These are phyloP conservation scores for Charanyca ferruginea DNA, from an alignment of 2,888 invertebrate species.

Conservation along the genomic window DNA sequence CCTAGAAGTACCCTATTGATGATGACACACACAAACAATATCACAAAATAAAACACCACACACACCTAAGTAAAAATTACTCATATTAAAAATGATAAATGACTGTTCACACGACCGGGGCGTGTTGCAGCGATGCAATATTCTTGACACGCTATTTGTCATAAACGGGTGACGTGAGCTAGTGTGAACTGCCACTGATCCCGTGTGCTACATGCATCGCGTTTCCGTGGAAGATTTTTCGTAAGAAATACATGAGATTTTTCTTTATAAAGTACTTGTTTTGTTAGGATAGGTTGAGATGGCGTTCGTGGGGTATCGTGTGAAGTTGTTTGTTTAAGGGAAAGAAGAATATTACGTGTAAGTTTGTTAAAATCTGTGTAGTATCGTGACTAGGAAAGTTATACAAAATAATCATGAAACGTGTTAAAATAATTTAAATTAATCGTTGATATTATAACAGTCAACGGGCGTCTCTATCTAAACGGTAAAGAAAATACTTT, in stretches of 20 bases:
- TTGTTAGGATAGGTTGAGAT: slow-evolving; percentile 10
- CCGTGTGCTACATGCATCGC: slow-evolving; percentile 56
- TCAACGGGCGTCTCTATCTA: too few species aligned
- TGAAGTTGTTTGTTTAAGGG: neutral
- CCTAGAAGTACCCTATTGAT: too few species aligned
- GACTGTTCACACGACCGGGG: slow-evolving; percentile 46
- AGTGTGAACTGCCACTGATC: slow-evolving; percentile 50
- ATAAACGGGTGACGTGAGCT: slow-evolving; percentile 53
- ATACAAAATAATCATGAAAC: too few species aligned
- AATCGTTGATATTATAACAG: too few species aligned
- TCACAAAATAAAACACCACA: neutral
- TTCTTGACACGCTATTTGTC: slow-evolving; percentile 63
- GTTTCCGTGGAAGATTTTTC: slow-evolving; percentile 46
- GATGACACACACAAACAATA: neutral
- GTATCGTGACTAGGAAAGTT: neutral
- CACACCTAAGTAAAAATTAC: slow-evolving; percentile 44
- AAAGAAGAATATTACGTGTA: neutral
- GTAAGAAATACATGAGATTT: slow-evolving; percentile 45
- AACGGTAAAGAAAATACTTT: too few species aligned
- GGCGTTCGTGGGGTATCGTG: slow-evolving; percentile 11
- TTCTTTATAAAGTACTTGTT: slow-evolving; percentile 34
- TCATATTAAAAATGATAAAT: slow-evolving; percentile 66
- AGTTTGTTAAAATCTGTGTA: neutral
- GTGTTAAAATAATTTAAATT: too few species aligned
- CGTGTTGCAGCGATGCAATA: slow-evolving; percentile 64